phyloP scores from a whole-genome alignment of 1,140 invertebrate genomes.

The Planococcus citri region DNA sequence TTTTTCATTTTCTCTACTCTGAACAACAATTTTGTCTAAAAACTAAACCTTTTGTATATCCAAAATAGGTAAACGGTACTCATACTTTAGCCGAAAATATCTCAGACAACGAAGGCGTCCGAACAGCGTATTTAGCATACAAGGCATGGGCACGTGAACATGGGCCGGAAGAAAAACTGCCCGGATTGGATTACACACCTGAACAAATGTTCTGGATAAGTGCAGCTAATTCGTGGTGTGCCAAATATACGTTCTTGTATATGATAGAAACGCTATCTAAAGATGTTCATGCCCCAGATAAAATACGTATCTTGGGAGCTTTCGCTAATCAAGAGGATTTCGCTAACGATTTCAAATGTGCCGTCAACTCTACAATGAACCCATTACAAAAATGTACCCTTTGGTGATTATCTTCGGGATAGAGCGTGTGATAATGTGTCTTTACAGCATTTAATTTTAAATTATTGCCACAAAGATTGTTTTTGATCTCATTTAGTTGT shows the following conservation, averaged over 20 bases:
- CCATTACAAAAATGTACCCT: constrained; percentile 62
- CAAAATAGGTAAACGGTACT: constrained; percentile 2
- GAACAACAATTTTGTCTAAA: too few relatives aligned
- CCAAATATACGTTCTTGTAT: constrained; percentile 9
- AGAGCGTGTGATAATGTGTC: too few relatives aligned
- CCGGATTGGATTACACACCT: constrained; percentile 35
- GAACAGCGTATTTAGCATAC: constrained; percentile 47
- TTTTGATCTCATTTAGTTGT: too few relatives aligned
- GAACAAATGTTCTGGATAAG: constrained; percentile 51
- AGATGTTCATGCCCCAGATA: constrained; percentile 50
- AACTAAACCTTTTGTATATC: too few relatives aligned
- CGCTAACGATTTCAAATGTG: constrained; percentile 71
- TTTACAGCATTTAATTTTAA: too few relatives aligned
- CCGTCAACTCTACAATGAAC: constrained; percentile 67
- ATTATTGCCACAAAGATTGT: too few relatives aligned
- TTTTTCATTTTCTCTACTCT: too few relatives aligned
- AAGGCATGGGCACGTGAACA: constrained; percentile 34
- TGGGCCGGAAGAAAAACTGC: constrained; percentile 34
- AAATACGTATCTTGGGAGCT: constrained; percentile 71
- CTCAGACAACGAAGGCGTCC: constrained; percentile 52
- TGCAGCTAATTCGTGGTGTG: constrained; percentile 46
- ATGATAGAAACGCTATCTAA: constrained; percentile 20
- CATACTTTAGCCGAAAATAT: constrained; percentile 47
- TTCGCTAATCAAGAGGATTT: constrained; percentile 80
- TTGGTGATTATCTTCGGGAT: constrained; percentile 29